Evolutionary conservation across 2,888 invertebrate species (phyloP), one percentile per base, ranked within the genome.

Genomic region (Agrotis exclamationis): DNA sequence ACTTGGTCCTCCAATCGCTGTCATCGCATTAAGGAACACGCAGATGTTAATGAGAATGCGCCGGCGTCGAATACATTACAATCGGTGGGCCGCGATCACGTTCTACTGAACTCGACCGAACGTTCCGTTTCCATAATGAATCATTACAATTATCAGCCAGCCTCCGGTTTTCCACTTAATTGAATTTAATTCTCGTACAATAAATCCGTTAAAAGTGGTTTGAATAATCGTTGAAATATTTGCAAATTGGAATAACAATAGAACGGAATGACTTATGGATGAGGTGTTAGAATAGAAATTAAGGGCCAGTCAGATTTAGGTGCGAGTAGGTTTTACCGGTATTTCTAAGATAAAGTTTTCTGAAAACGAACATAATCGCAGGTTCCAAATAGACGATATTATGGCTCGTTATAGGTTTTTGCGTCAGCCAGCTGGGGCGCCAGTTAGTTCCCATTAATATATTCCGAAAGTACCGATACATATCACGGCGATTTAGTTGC

Each of bases 61-160:
- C 58, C 24, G 62, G 68, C 24, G 22, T 33, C 53, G 24, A 71
- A 72, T 72, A 81, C 59, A 74, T 70, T 68, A 63, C 57, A 65
- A 56, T 64, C 48, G 62, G 88, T 89, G 85, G 86, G 88, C 83
- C 63, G 86, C 68, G 83, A 88, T 90, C 90, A 91, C 89, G 90
- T 87, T 87, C 82, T 74, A 76, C 74, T 70, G 81, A 79, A 74
- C 75, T 68, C 63, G 69, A 76, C 66, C 56, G 56, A 71, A 71
- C 84, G 89, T 90, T 93, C 92, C 93, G 94, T 91, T 94, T 95
- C 88, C 92, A 93, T 94, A 92, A 94, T 93, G 86, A 91, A 92
- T 89, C 86, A 90, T 86, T 85, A 77, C 85, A 88, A 90, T 88
- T 88, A 88, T 80, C 85, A 85, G 76, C 33, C 72, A 83, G 87